Evolutionary conservation across 1,140 invertebrate species (phyloP), one percentile per base, ranked within the genome.

Genomic region (Drosophila subpulchrella): DNA sequence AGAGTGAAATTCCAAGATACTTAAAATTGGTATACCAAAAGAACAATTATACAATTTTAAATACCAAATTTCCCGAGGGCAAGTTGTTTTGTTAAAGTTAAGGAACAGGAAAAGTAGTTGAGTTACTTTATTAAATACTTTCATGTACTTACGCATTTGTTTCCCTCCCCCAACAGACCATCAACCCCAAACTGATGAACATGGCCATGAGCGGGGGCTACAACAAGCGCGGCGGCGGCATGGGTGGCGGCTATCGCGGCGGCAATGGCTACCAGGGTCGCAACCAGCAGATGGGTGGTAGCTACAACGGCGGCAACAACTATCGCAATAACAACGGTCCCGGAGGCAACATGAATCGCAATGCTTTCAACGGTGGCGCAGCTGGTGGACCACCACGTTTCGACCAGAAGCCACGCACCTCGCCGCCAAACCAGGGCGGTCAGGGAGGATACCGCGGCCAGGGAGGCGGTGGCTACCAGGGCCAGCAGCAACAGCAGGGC

Each of bases 181-280:
- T 94, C n/a, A 94, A 94, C 80, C 94, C 94, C 1, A 93, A 93
- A 61, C 88, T 94, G 30, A 75, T 94, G 81, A 94, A 94, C 76
- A 89, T 94, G 77, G 93, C 93, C 13, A 93, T 94, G 57, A 80
- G 67, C 51, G 74, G 75, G 5, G 80, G 83, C 53, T 89, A 93
- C 61, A 93, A 93, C 6, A 93, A 84, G 55, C 86, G 74, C 50
- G 75, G 78, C 6, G 67, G 73, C 51, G 67, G 75, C 38, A 84
- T 74, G 75, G 73, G 67, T 34, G 59, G 61, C 15, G 73, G 78
- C 38, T 83, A 81, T 47, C 80, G 91, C 8, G 76, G 83, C 50
- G 76, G 75, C 41, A 75, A 60, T 46, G 81, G 84, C 47, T 89
- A 91, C 42, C 88, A 91, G 36, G 77, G 74, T 1, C 88, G 88